These are phyloP conservation scores for Drosophila athabasca DNA, from an alignment of 1,140 invertebrate genomes.

Conservation along the genomic window DNA sequence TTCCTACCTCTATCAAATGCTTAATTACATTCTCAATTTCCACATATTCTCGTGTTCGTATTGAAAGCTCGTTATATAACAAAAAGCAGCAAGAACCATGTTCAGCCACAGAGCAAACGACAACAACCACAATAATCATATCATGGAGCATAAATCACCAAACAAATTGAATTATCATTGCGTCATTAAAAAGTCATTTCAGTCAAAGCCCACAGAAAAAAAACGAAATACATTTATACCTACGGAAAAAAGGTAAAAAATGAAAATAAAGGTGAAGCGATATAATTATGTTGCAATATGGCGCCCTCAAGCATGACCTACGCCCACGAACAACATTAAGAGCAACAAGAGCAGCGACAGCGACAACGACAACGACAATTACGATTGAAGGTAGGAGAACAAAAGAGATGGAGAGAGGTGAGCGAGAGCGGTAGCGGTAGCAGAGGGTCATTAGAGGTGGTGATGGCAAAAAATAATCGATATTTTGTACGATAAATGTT, in stretches of 20 bases:
- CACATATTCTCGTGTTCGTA: slow-evolving; percentile 40
- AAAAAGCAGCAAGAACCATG: slow-evolving; percentile 45
- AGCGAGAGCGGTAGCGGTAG: neutral
- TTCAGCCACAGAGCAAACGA: neutral
- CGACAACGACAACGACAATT: slow-evolving; percentile 32
- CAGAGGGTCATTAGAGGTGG: neutral
- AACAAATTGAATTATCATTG: slow-evolving; percentile 81
- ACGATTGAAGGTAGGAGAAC: slow-evolving; percentile 19
- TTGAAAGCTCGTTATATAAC: slow-evolving; percentile 68
- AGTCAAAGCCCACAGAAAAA: slow-evolving; percentile 17
- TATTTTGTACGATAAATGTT: too few relatives aligned
- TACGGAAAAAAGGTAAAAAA: slow-evolving; percentile 25
- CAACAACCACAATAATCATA: slow-evolving; percentile 44
- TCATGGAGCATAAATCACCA: slow-evolving; percentile 72
- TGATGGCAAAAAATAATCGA: too few relatives aligned
- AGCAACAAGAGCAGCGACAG: slow-evolving; percentile 5
- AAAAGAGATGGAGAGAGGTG: neutral
- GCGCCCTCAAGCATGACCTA: slow-evolving; percentile 76
- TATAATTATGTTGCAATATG: slow-evolving; percentile 80
- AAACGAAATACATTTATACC: slow-evolving; percentile 17
- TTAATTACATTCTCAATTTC: slow-evolving; percentile 79
- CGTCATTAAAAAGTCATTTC: slow-evolving; percentile 80
- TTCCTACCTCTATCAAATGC: slow-evolving; percentile 28
- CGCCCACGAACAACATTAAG: slow-evolving; percentile 57
- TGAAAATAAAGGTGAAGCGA: slow-evolving; percentile 76